These are phyloP conservation scores for Microtus montanus DNA, from an alignment of 2,113 vertebrate genomes.

Conservation along the genomic window DNA sequence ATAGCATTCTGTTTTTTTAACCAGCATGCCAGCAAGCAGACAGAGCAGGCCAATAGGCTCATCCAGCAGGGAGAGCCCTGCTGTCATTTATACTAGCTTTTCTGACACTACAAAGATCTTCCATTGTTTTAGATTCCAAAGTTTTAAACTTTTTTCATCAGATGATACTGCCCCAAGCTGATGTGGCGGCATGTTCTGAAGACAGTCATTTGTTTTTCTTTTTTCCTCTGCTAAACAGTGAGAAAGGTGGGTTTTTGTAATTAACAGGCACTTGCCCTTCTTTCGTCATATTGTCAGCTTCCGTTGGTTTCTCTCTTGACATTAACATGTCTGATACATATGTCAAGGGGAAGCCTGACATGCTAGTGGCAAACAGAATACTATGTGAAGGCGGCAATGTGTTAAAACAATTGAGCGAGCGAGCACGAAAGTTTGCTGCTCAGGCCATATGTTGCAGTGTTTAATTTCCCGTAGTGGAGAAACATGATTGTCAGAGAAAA, in stretches of 20 bases:
- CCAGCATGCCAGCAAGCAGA: conserved; percentile 17
- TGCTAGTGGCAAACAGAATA: conserved; percentile 87
- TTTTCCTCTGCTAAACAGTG: conserved; percentile 73
- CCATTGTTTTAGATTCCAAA: conserved; percentile 50
- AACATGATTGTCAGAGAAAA: conserved; percentile 88
- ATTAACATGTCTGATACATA: conserved; percentile 88
- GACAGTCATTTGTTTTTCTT: conserved; percentile 75
- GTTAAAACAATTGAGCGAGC: conserved; percentile 91
- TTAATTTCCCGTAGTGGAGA: conserved; percentile 90
- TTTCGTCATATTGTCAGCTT: conserved; percentile 87
- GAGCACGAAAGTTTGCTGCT: conserved; percentile 88
- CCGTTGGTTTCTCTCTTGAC: conserved; percentile 84
- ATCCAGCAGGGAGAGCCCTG: background rate
- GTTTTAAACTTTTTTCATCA: conserved; percentile 79
- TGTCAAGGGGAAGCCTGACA: conserved; percentile 86
- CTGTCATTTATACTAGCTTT: conserved; percentile 37
- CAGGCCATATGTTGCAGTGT: conserved; percentile 90
- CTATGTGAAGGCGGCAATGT: conserved; percentile 88
- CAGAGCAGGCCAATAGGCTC: conserved; percentile 38
- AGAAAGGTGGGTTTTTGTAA: conserved; percentile 82
- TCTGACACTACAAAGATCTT: conserved; percentile 73
- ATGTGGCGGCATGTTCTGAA: conserved; percentile 80
- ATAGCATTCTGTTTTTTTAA: conserved; percentile 39
- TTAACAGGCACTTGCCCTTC: conserved; percentile 86
- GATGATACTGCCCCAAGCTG: conserved; percentile 84